These are phyloP conservation scores for Erpornis zantholeuca DNA, from an alignment of 2,113 vertebrate species.

Conservation along the genomic window DNA sequence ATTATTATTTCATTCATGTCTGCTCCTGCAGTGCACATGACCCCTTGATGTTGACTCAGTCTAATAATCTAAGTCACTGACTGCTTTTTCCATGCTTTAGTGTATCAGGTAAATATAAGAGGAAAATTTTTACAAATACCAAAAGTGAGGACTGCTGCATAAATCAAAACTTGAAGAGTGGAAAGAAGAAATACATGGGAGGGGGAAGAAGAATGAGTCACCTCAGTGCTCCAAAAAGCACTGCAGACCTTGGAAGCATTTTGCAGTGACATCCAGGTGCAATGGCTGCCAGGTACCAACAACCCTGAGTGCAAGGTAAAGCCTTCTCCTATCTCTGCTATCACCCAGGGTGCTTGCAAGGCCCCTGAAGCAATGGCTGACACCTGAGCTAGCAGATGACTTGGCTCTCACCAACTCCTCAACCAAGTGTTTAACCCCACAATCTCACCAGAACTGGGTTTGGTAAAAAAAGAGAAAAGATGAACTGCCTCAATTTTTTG, in stretches of 20 bases:
- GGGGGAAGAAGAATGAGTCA: fast-evolving
- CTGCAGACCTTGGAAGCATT: not conserved
- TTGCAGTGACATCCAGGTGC: not conserved
- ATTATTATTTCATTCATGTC: not conserved
- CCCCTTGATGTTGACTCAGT: not conserved
- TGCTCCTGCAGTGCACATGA: not conserved
- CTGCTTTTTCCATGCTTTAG: not conserved
- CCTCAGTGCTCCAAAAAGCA: not conserved
- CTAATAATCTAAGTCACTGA: not conserved
- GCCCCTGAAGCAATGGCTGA: not conserved
- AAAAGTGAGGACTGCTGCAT: not conserved
- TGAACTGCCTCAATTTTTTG: not conserved
- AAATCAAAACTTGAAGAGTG: not conserved
- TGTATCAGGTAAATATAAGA: not conserved
- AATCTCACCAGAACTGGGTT: not conserved
- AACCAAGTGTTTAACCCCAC: not conserved
- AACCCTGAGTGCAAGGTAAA: not conserved
- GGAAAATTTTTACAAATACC: not conserved
- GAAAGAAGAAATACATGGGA: not conserved
- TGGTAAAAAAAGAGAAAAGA: not conserved
- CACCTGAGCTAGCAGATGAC: not conserved
- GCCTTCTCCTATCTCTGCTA: not conserved
- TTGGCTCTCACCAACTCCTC: not conserved
- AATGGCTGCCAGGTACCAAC: not conserved
- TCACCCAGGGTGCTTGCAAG: not conserved